Percentiles rank a stretch among this genome's conserved stretches.
These are phyloP conservation scores for Drosophila monieri DNA, from an alignment of 2,888 invertebrate species.

Conservation along the genomic window DNA sequence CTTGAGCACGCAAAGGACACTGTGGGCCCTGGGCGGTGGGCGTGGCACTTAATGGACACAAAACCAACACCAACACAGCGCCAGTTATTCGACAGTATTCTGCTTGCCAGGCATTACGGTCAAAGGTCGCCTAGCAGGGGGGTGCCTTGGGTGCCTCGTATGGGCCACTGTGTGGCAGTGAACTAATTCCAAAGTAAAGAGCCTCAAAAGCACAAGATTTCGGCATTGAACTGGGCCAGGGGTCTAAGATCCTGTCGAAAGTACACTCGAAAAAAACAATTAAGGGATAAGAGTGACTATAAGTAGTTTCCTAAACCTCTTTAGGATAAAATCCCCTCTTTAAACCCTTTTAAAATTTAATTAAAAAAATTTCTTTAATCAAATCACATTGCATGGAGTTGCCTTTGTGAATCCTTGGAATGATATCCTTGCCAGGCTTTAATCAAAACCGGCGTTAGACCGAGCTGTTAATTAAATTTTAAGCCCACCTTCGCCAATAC, in stretches of 20 bases:
- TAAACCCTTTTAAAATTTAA: too few species aligned
- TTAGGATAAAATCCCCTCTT: too few species aligned
- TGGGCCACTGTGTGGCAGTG: not conserved
- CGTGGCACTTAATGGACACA: conserved; percentile 67
- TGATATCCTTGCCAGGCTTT: conserved; percentile 1
- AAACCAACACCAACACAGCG: not conserved
- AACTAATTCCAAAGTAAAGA: conserved; percentile 22
- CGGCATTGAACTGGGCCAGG: conserved; percentile 57
- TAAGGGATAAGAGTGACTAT: too few species aligned
- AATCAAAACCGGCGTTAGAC: conserved; percentile 28
- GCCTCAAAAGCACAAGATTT: conserved; percentile 19
- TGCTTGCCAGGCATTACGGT: conserved; percentile 34
- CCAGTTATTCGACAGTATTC: conserved; percentile 27
- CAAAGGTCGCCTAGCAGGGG: conserved; percentile 20
- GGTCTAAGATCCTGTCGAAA: not conserved
- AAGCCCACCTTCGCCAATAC: conserved; percentile 47
- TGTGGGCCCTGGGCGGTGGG: conserved; percentile 34
- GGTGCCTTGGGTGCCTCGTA: not conserved
- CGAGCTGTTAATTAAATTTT: conserved; percentile 62
- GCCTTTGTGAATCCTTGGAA: not conserved
- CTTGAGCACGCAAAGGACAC: conserved; percentile 69
- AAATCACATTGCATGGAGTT: not conserved
- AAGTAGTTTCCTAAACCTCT: too few species aligned
- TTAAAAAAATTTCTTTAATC: too few species aligned
- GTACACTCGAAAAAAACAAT: not conserved